phyloP scores from a whole-genome alignment of 2,888 invertebrate species.

The Trissonchulus sp. region DNA sequence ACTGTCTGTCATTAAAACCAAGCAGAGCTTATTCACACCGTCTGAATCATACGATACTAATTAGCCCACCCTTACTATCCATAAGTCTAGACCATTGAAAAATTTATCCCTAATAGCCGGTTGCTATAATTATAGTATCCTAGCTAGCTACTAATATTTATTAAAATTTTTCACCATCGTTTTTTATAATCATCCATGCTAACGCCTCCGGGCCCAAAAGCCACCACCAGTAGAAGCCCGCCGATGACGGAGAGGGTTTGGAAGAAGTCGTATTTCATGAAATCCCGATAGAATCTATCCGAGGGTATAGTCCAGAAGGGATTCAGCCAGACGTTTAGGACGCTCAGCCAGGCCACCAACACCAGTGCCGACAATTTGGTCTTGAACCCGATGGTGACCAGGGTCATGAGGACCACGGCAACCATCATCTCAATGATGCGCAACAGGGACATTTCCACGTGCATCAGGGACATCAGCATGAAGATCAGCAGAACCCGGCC shows the following conservation, averaged over 20 bases:
- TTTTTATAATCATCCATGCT: constrained; percentile 99
- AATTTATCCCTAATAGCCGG: no score
- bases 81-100: no score
- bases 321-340: constrained; percentile 92
- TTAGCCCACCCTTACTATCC: no score
- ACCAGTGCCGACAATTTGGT: constrained; percentile 94
- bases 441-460: constrained; percentile 82
- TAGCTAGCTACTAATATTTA: no score
- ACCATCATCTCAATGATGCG: constrained; percentile 67
- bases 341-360: constrained; percentile 76
- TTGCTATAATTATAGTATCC: no score
- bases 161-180: constrained; percentile 77
- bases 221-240: constrained; percentile 94
- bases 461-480: constrained; percentile 93
- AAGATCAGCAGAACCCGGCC: constrained; percentile 91
- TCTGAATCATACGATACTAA: no score
- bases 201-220: constrained; percentile 93
- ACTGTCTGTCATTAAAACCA: no score
- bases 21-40: no score
- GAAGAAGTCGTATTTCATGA: constrained; percentile 98
- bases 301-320: constrained; percentile 95
- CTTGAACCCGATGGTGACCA: constrained; percentile 95
- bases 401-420: constrained; percentile 85
- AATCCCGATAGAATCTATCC: constrained; percentile 92
- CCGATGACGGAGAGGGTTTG: constrained; percentile 98